Percentiles rank a stretch among this genome's conserved stretches.
Evolutionary conservation across 2,888 invertebrate species (phyloP).

Genomic region (Celastrina argiolus): DNA sequence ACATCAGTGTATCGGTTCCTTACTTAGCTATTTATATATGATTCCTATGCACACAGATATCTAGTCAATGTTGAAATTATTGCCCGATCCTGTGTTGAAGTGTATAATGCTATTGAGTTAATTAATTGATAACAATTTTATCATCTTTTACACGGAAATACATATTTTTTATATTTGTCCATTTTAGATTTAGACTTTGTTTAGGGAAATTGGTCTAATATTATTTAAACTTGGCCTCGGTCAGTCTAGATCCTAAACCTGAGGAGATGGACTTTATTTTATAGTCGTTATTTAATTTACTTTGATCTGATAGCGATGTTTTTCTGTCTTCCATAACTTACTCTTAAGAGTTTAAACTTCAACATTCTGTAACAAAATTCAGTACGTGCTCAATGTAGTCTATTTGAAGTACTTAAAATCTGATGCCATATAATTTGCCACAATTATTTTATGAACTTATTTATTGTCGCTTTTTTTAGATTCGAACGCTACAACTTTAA

Average conservation of each 20-base stretch:
- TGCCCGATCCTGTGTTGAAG: constrained; percentile 60
- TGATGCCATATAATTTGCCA: constrained; percentile 77
- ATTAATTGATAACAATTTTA: constrained; percentile 46
- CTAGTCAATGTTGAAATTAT: constrained; percentile 78
- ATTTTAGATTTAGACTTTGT: constrained; percentile 58
- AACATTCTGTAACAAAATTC: constrained; percentile 28
- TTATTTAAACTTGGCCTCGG: constrained; percentile 54
- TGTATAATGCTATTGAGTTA: constrained; percentile 53
- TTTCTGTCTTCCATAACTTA: constrained; percentile 70
- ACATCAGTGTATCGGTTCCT: constrained; percentile 74
- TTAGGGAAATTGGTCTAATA: constrained; percentile 64
- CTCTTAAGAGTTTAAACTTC: constrained; percentile 31
- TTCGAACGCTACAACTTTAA: constrained; percentile 49
- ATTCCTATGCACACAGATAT: constrained; percentile 77
- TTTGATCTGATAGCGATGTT: constrained; percentile 72
- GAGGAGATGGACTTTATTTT: constrained; percentile 45
- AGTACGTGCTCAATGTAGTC: constrained; percentile 43
- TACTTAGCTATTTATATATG: constrained; percentile 71
- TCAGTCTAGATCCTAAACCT: constrained; percentile 58
- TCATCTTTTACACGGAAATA: constrained; percentile 61
- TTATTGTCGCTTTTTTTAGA: constrained; percentile 54
- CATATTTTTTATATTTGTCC: constrained; percentile 63
- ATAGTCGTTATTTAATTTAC: constrained; percentile 49
- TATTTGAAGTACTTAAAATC: constrained; percentile 70
- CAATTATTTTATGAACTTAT: constrained; percentile 68